Conservation (phyloP, 2,797 vertebrate species). For the Xenopus petersii region DNA sequence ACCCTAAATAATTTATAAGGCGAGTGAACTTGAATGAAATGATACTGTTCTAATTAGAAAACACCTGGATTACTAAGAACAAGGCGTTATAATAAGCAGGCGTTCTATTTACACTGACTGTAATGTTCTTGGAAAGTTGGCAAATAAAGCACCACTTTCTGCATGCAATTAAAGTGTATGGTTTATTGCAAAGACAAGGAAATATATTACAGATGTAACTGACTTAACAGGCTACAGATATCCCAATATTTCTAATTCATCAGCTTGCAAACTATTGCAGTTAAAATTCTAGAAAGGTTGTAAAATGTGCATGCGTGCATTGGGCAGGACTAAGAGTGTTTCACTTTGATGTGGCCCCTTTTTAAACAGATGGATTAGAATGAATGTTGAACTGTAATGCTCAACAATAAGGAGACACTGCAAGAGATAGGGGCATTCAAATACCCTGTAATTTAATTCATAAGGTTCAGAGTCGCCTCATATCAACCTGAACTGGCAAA, state of each 20-base stretch:
- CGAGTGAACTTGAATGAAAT: not conserved
- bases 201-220: slow-evolving; percentile 2
- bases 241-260: not conserved
- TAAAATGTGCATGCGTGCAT: not conserved
- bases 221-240: not conserved
- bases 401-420: no score
- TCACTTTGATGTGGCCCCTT: not conserved
- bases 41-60: not conserved
- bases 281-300: not conserved
- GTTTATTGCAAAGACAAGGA: slow-evolving; percentile 4
- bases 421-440: no score
- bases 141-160: not conserved
- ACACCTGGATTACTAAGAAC: not conserved
- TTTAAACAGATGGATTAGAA: not conserved
- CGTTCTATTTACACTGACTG: not conserved
- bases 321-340: not conserved
- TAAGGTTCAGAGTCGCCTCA: not conserved
- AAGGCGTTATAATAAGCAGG: not conserved
- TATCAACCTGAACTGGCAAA: not conserved
- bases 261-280: not conserved
- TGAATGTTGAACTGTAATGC: not conserved
- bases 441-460: not conserved
- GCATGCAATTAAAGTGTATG: not conserved
- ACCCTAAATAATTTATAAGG: not conserved
- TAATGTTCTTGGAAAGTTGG: not conserved